A percentile compares a stretch with the other conserved stretches of the same genome.
Evolutionary conservation across 2,113 vertebrate genomes (phyloP).

Genomic region (Misgurnus anguillicaudatus): DNA sequence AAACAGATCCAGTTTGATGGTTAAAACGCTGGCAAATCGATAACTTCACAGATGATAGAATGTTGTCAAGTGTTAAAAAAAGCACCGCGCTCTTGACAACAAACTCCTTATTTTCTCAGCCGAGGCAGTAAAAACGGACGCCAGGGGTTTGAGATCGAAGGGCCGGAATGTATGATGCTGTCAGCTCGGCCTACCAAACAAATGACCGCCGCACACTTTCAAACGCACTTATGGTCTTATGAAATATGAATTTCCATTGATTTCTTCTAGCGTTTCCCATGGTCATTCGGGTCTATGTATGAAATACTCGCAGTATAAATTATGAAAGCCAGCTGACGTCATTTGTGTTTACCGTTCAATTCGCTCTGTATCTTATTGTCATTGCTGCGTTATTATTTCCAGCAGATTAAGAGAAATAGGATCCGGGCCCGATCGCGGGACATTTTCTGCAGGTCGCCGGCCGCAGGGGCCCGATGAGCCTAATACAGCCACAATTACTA

Average conservation of each 20-base stretch:
- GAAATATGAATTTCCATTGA: constrained; percentile 91
- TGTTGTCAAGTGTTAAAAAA: constrained; percentile 58
- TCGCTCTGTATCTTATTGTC: neutral
- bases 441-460: constrained; percentile 74
- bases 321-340: constrained; percentile 77
- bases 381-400: constrained; percentile 66
- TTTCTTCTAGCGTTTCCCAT: constrained; percentile 72
- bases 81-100: constrained; percentile 61
- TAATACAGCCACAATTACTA: constrained; percentile 69
- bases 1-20: constrained; percentile 75
- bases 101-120: constrained; percentile 64
- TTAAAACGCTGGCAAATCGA: constrained; percentile 83
- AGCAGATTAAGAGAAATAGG: neutral
- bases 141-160: constrained; percentile 49
- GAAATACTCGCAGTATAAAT: constrained; percentile 81
- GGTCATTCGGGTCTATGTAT: constrained; percentile 77
- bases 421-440: constrained; percentile 55
- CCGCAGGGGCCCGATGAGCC: constrained; percentile 68
- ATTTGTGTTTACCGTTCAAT: constrained; percentile 52
- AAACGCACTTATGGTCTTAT: constrained; percentile 84
- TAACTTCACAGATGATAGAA: constrained; percentile 79
- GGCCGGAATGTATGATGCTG: constrained; percentile 55
- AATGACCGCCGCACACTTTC: constrained; percentile 72
- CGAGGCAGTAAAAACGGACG: constrained; percentile 52
- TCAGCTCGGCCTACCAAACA: constrained; percentile 68